Base-by-base conservation (phyloP, 2,113 vertebrate genomes). In the Peromyscus californicus region DNA sequence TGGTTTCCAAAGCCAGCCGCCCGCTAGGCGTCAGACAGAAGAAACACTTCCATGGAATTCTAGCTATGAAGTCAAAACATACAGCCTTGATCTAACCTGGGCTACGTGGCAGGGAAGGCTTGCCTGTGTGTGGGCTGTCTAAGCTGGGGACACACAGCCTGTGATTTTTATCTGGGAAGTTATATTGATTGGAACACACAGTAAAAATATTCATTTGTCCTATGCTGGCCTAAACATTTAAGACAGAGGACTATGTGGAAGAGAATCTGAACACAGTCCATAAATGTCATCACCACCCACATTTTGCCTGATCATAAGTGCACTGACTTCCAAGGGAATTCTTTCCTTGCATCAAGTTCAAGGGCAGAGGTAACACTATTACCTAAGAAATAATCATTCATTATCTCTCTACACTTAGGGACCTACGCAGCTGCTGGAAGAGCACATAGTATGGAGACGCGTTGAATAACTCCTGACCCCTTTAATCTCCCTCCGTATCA, bases 171-270 rank as follows among this genome's bases (percentile, higher is more conserved):
- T 93, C 75, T 85, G 72, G 65, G 65, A 95, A 92, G 85, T 19
- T 10, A 70, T 33, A 79, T 15, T 94, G 74, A 96, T 96, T 31
- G n/a, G 36, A 95, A 57, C 1, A 90, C 51, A n/a, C 57, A 95
- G 67, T 69, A 94, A 88, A 97, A 89, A 76, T 82, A 80, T 92
- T 91, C 84, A 45, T 90, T 95, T 88, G 72, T 57, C 82, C 65
- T 39, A 94, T 31, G 11, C 51, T 54, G 84, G 57, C 75, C 29
- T 82, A 69, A 93, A 26, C 29, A 69, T 90, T 93, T 95, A 90
- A 84, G 75, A 93, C 15, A 31, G 65, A 65, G 74, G 42, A 90
- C n/a, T 16, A 21, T 70, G 3, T 61, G 9, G 80, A 76, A 75
- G 91, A 70, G 72, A 84, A 89, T 80, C 12, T 75, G 79, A 84